These are phyloP conservation scores for Lomographa bimaculata DNA, from an alignment of 2,888 invertebrate species.

Conservation along the genomic window DNA sequence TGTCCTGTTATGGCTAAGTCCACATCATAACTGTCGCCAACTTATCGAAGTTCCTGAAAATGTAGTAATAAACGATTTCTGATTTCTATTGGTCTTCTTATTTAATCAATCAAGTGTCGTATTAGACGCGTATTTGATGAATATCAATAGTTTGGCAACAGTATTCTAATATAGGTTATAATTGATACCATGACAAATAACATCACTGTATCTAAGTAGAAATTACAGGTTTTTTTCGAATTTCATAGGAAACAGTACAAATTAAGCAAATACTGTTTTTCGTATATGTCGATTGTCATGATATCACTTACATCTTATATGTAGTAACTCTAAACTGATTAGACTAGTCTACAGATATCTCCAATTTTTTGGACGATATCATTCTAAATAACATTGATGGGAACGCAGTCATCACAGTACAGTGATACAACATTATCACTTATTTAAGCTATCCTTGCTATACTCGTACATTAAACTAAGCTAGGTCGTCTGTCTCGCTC, in stretches of 20 bases:
- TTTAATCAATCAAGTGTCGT: too few relatives aligned
- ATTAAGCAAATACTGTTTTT: background rate
- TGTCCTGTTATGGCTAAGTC: conserved; percentile 49
- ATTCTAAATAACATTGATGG: conserved; percentile 39
- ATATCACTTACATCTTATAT: conserved; percentile 4
- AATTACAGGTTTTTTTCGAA: too few relatives aligned
- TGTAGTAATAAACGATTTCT: too few relatives aligned
- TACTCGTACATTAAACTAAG: conserved; percentile 19
- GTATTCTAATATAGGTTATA: background rate
- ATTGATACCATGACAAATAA: too few relatives aligned
- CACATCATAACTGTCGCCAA: too few relatives aligned
- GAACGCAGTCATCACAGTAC: conserved; percentile 46
- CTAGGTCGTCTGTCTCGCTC: conserved; percentile 24
- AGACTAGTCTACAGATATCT: conserved; percentile 45
- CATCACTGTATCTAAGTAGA: too few relatives aligned
- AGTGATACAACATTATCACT: conserved; percentile 30
- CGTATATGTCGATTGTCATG: conserved; percentile 3
- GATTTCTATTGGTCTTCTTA: too few relatives aligned
- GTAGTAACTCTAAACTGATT: conserved; percentile 33
- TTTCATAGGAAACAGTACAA: too few relatives aligned
- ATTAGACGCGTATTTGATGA: too few relatives aligned
- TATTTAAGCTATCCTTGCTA: conserved; percentile 9
- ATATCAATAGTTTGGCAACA: too few relatives aligned
- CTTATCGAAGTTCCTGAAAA: too few relatives aligned
- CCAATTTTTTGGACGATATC: conserved; percentile 28